Conservation (phyloP, 2,797 vertebrate species). For the Chelonia mydas region DNA sequence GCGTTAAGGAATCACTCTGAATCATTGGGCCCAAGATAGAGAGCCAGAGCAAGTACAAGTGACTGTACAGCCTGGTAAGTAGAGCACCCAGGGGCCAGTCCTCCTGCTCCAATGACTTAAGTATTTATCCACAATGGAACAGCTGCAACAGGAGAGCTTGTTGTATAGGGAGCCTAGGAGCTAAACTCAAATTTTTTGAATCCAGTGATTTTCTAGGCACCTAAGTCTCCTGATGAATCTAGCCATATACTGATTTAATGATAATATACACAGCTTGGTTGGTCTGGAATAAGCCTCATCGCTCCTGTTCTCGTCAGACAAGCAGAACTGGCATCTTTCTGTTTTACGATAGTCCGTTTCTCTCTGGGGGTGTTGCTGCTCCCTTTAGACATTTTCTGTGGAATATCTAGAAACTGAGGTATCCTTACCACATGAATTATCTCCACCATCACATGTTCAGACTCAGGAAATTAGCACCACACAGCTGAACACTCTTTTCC, state of each 20-base stretch:
- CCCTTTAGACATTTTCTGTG: background rate
- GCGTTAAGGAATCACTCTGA: background rate
- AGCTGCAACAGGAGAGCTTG: background rate
- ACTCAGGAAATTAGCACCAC: background rate
- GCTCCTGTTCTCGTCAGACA: background rate
- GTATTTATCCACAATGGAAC: background rate
- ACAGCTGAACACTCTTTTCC: slow-evolving; percentile 5
- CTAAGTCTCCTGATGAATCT: background rate
- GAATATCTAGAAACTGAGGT: background rate
- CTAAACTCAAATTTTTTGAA: background rate
- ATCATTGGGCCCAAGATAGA: background rate
- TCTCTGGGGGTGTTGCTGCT: background rate
- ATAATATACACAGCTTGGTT: background rate
- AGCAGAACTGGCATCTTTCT: background rate
- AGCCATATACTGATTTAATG: background rate
- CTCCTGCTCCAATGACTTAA: background rate
- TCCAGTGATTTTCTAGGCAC: background rate
- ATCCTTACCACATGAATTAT: background rate
- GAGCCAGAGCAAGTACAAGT: background rate
- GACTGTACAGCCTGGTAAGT: background rate
- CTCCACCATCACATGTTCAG: background rate
- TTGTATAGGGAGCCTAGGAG: background rate
- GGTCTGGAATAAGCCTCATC: background rate
- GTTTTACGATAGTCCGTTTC: background rate
- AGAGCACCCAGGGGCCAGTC: background rate